Percentiles rank a stretch among this genome's conserved stretches.
Conservation (phyloP, 2,113 vertebrate genomes). For the Triplophysa rosa region DNA sequence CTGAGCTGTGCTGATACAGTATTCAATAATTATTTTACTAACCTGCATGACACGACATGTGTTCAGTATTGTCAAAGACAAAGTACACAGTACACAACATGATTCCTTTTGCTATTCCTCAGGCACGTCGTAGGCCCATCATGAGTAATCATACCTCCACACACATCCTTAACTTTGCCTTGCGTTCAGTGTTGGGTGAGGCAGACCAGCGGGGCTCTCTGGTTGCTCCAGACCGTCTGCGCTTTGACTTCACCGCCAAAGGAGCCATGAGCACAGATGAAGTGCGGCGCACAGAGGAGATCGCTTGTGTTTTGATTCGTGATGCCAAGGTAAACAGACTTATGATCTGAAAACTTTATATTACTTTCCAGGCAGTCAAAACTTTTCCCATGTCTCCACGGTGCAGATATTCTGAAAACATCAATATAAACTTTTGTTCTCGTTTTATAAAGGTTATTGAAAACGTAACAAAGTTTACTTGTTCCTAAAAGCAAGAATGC, state of each 20-base stretch:
- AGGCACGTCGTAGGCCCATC: slow-evolving; percentile 86
- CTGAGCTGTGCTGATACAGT: neutral
- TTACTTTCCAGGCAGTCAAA: neutral
- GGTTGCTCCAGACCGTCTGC: slow-evolving; percentile 89
- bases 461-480: neutral
- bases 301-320: slow-evolving; percentile 81
- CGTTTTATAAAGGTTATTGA: neutral
- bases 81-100: neutral
- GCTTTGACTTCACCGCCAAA: slow-evolving; percentile 96
- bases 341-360: neutral
- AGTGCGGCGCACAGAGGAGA: slow-evolving; percentile 84
- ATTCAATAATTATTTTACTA: neutral
- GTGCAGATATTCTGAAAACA: neutral
- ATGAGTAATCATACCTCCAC: slow-evolving; percentile 98
- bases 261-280: slow-evolving; percentile 87
- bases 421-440: neutral
- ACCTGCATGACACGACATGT: no score
- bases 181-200: slow-evolving; percentile 90
- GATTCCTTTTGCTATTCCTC: neutral
- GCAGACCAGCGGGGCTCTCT: slow-evolving; percentile 94
- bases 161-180: slow-evolving; percentile 93
- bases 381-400: neutral
- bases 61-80: no score
- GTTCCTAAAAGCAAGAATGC: neutral
- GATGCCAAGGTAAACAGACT: slow-evolving; percentile 83